Evolutionary conservation across 2,888 invertebrate species (phyloP), one percentile per base, ranked within the genome.

Genomic region (Aquatica leii): DNA sequence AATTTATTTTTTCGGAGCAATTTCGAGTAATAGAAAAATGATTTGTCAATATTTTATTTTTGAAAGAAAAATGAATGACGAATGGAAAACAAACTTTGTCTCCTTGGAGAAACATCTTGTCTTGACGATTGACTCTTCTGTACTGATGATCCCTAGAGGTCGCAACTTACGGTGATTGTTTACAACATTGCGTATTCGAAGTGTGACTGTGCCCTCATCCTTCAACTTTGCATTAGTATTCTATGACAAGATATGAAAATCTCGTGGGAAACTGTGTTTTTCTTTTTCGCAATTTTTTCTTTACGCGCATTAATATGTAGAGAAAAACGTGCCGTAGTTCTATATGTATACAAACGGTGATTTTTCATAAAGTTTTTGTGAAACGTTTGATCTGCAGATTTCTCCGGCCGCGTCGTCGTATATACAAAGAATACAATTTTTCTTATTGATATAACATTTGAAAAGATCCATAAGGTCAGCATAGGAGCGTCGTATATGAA

Each of bases 141-240:
- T 52, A 56, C 43, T 17, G 59, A 59, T 59, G 35, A 56, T 51
- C 59, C 52, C 52, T 8, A 40, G 60, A 14, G 59, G 40, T 18
- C 40, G 31, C 55, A 60, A 64, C 64, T 60, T 60, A 53, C 55
- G 59, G 68, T 69, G 67, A 67, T 69, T 69, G 67, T 69, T 69
- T 67, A 67, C 65, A 66, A 61, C 65, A 65, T 65, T 67, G 60
- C 49, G 69, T 68, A 69, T 69, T 69, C 69, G 51, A 50, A 18
- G 61, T 56, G 62, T 61, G 55, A 54, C 56, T 18, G 56, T 48
- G 62, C 55, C 64, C 56, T 49, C 50, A 59, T 64, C 60, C 62
- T 43, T 62, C 65, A 60, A 57, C 49, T 49, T 41, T 49, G 56
- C 69, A 69, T 69, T 69, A 67, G 67, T 67, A 69, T 69, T 69